Conservation (phyloP, 2,113 vertebrate species). For the Labeo catla region DNA sequence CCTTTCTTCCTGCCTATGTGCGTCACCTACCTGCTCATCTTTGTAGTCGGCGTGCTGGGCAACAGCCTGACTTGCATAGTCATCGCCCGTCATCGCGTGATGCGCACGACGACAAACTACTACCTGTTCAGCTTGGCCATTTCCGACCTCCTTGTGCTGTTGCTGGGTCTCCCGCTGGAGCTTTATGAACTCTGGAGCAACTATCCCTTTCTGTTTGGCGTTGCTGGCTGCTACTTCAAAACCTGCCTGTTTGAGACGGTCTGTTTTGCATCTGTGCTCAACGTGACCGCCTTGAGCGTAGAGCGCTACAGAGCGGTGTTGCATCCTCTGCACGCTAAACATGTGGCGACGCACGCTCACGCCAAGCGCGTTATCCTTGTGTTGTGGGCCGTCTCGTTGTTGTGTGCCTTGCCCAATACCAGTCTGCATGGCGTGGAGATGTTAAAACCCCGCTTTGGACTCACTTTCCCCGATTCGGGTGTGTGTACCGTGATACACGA, state of each 20-base stretch:
- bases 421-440: conserved; percentile 68
- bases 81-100: conserved; percentile 69
- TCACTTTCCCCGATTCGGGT: conserved; percentile 67
- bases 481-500: conserved; percentile 59
- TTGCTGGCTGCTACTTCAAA: conserved; percentile 75
- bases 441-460: conserved; percentile 61
- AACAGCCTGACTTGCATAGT: conserved; percentile 74
- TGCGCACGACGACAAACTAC: conserved; percentile 77
- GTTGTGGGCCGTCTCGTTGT: conserved; percentile 72
- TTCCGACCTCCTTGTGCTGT: conserved; percentile 75
- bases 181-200: conserved; percentile 76
- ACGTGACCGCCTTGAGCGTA: conserved; percentile 73
- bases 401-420: conserved; percentile 76
- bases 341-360: conserved; percentile 66
- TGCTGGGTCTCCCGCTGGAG: conserved; percentile 76
- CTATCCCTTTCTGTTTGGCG: conserved; percentile 74
- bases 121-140: conserved; percentile 76
- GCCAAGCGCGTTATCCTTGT: conserved; percentile 71
- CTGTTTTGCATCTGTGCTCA: conserved; percentile 78
- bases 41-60: conserved; percentile 71
- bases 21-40: conserved; percentile 70
- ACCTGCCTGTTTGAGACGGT: conserved; percentile 77
- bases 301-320: conserved; percentile 76
- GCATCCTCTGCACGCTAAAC: conserved; percentile 74
- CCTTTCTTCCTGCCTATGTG: conserved; percentile 70